phyloP scores from a whole-genome alignment of 2,888 invertebrate genomes.

The Molanna angustata region DNA sequence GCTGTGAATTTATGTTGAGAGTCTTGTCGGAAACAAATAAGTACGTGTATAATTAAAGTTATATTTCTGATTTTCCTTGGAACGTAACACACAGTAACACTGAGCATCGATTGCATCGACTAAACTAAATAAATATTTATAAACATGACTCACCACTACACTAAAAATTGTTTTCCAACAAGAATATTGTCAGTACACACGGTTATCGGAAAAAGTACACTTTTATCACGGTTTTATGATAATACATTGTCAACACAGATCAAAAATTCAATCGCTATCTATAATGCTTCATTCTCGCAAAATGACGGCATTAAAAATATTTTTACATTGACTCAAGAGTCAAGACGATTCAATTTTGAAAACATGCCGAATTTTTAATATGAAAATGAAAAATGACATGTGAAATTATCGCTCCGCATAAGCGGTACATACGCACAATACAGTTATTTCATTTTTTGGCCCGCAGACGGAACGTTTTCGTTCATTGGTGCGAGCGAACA shows the following conservation, averaged over 20 bases:
- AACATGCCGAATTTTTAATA: conserved; percentile 24
- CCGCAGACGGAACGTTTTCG: conserved; percentile 14
- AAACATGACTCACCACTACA: conserved; percentile 54
- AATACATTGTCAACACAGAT: too few species aligned
- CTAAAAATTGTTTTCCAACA: conserved; percentile 22
- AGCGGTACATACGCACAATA: conserved; percentile 25
- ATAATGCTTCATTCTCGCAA: too few species aligned
- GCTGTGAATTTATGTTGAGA: too few species aligned
- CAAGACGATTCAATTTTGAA: conserved; percentile 17
- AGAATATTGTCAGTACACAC: conserved; percentile 12
- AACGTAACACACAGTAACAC: too few species aligned
- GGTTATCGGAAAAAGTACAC: neutral
- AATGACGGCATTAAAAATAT: too few species aligned
- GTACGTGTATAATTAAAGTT: too few species aligned
- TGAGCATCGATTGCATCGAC: conserved; percentile 55
- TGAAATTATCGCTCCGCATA: conserved; percentile 24
- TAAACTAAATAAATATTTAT: conserved; percentile 55
- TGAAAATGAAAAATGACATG: conserved; percentile 23
- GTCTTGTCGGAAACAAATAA: too few species aligned
- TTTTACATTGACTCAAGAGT: too few species aligned
- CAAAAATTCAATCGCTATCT: too few species aligned
- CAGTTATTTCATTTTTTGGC: conserved; percentile 26
- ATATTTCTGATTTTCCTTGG: too few species aligned
- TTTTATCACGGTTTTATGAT: too few species aligned
- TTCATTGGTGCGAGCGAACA: conserved; percentile 25